Evolutionary conservation across 2,113 vertebrate genomes (phyloP), one percentile per base, ranked within the genome.

Genomic region (Onychostruthus taczanowskii): DNA sequence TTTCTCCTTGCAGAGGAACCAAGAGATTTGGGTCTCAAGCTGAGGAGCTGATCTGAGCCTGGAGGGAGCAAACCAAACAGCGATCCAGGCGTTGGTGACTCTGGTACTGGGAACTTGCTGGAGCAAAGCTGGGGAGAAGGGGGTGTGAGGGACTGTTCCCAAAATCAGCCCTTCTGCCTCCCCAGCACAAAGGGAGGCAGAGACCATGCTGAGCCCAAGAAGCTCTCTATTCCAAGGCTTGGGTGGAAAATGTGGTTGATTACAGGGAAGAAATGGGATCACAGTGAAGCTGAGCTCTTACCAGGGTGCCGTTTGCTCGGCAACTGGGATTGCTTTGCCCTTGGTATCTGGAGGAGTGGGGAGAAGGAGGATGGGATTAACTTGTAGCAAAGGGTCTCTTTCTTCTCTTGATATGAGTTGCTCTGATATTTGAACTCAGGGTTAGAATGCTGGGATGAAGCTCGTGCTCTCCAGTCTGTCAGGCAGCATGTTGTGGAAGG

Each of bases 1-100:
- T 94, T 75, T 96, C 78, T 97, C 53, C 89, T 95, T 93, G 47
- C 75, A 84, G 79, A 81, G 64, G 44, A 82, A 24, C 52, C 10
- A 0, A 44, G n/a, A 62, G 39, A 18, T 69, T 39, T 0, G 0
- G 12, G 70, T 72, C 27, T 55, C 33, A 15, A 56, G 39, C 61
- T 1, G 3, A 82, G 74, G 53, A 55, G 68, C 75, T 78, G n/a
- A 35, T 52, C n/a, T 67, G 67, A 78, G 26, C 56, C 46, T 24
- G 59, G 58, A 90, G 55, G 46, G 53, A 87, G 13, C 27, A 46
- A 43, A 22, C 15, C 5, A 4, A 37, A 53, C n/a, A 44, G 18
- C 43, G 17, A 26, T 47, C 41, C 56, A 35, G 33, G 16, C 52
- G 27, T 16, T 15, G 23, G 27, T 18, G 52, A 31, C 35, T 69